A percentile compares a stretch with the other conserved stretches of the same genome.
Evolutionary conservation across 2,888 invertebrate genomes (phyloP).

Genomic region (Oscheius myriophilus): DNA sequence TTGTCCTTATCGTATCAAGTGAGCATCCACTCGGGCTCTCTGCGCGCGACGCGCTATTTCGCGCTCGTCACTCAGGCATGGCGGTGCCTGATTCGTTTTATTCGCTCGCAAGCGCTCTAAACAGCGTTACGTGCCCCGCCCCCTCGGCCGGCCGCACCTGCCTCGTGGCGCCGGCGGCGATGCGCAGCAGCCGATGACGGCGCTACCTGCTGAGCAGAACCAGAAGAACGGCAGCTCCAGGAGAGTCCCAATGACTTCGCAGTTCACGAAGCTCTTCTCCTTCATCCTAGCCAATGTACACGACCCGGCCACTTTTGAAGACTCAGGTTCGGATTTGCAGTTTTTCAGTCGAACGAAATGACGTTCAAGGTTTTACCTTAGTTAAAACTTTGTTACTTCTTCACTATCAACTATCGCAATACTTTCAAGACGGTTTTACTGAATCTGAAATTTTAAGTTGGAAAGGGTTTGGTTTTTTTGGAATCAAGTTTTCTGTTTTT

Average conservation of each 20-base stretch:
- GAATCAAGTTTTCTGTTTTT: too few relatives aligned
- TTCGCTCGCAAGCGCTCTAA: slow-evolving; percentile 35
- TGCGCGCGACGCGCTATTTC: slow-evolving; percentile 20
- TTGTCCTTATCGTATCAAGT: slow-evolving; percentile 24
- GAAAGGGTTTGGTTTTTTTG: too few relatives aligned
- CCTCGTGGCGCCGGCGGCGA: slow-evolving; percentile 30
- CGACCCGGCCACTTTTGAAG: slow-evolving; percentile 65
- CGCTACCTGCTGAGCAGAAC: slow-evolving; percentile 19
- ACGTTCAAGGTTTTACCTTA: too few relatives aligned
- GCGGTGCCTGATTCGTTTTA: slow-evolving; percentile 33
- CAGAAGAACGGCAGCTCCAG: slow-evolving; percentile 6
- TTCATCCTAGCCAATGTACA: slow-evolving; percentile 69
- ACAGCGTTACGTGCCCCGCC: slow-evolving; percentile 38
- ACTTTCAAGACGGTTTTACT: too few relatives aligned
- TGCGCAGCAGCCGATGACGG: slow-evolving; percentile 29
- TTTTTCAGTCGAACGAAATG: too few relatives aligned
- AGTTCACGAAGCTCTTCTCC: slow-evolving; percentile 69
- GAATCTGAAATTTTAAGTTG: too few relatives aligned
- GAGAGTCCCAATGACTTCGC: slow-evolving; percentile 75
- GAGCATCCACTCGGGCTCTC: slow-evolving; percentile 25
- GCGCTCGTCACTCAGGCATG: slow-evolving; percentile 29
- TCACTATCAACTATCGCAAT: too few relatives aligned
- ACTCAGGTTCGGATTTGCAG: slow-evolving; percentile 40
- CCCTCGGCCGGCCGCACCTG: slow-evolving; percentile 31
- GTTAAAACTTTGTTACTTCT: too few relatives aligned